Percentiles rank a stretch among this genome's conserved stretches.
phyloP scores from a whole-genome alignment of 2,888 invertebrate genomes.

The Chloroclystis v-ata region DNA sequence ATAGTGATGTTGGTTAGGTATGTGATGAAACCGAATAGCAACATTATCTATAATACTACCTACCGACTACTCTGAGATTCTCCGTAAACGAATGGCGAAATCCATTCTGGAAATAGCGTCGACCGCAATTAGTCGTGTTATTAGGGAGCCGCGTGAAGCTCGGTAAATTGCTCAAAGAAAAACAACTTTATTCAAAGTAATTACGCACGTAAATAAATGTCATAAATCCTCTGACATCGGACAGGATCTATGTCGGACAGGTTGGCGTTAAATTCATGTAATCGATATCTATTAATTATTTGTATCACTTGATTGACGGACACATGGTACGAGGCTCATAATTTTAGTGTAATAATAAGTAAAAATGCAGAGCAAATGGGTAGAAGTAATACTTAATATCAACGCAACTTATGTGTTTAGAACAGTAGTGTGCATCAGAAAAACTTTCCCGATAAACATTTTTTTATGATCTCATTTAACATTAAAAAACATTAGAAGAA shows the following conservation, averaged over 20 bases:
- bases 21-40: too few relatives aligned
- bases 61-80: slow-evolving; percentile 12
- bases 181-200: slow-evolving; percentile 46
- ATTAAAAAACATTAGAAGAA: too few relatives aligned
- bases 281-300: background rate
- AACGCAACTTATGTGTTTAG: too few relatives aligned
- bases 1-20: too few relatives aligned
- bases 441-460: too few relatives aligned
- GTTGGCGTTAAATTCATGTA: slow-evolving; percentile 2
- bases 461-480: too few relatives aligned
- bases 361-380: too few relatives aligned
- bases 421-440: too few relatives aligned
- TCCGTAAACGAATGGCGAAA: slow-evolving; percentile 19
- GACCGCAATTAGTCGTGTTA: slow-evolving; percentile 36
- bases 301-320: background rate
- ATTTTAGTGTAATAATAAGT: too few relatives aligned
- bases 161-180: slow-evolving; percentile 39
- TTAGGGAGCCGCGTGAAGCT: slow-evolving; percentile 34
- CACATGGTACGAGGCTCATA: background rate
- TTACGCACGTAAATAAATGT: slow-evolving; percentile 30
- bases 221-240: slow-evolving; percentile 10
- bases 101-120: slow-evolving; percentile 33
- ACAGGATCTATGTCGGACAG: slow-evolving; percentile 11
- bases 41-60: background rate
- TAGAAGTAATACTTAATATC: too few relatives aligned